These are phyloP conservation scores for Amphipoea lucens DNA, from an alignment of 2,888 invertebrate species.

Conservation along the genomic window DNA sequence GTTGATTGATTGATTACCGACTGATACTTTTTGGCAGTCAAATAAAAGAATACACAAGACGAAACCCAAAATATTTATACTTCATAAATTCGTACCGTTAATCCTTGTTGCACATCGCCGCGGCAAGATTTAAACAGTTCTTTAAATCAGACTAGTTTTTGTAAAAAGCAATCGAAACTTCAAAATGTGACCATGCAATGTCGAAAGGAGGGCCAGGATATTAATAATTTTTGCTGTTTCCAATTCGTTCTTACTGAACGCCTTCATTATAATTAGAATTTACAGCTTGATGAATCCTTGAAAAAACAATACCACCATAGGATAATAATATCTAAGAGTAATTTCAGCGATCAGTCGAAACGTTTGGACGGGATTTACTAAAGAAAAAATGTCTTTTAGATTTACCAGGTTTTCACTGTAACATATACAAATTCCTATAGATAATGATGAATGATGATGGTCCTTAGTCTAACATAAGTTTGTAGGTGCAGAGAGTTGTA, in stretches of 20 bases:
- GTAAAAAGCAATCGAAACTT: slow-evolving; percentile 31
- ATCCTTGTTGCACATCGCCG: slow-evolving; percentile 40
- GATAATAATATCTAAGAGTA: background rate
- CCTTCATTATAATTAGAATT: background rate
- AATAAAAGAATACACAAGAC: background rate
- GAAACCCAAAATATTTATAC: slow-evolving; percentile 41
- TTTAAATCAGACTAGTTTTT: slow-evolving; percentile 60
- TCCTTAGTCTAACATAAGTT: background rate
- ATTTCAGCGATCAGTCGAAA: background rate
- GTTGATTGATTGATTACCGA: background rate
- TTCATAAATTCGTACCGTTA: slow-evolving; percentile 37
- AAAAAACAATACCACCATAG: background rate
- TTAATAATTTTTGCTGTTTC: background rate
- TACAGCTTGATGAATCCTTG: background rate
- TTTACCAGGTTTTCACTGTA: background rate
- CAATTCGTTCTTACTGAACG: background rate
- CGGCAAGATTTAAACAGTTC: slow-evolving; percentile 23
- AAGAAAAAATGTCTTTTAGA: background rate
- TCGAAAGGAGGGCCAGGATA: slow-evolving; percentile 14
- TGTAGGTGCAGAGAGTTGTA: background rate
- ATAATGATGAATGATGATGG: slow-evolving; percentile 1
- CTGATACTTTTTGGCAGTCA: background rate
- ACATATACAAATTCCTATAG: background rate
- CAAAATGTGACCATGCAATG: slow-evolving; percentile 14
- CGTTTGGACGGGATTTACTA: background rate